Evolutionary conservation across 2,888 invertebrate genomes (phyloP), one percentile per base, ranked within the genome.

Genomic region (Nebria brevicollis): DNA sequence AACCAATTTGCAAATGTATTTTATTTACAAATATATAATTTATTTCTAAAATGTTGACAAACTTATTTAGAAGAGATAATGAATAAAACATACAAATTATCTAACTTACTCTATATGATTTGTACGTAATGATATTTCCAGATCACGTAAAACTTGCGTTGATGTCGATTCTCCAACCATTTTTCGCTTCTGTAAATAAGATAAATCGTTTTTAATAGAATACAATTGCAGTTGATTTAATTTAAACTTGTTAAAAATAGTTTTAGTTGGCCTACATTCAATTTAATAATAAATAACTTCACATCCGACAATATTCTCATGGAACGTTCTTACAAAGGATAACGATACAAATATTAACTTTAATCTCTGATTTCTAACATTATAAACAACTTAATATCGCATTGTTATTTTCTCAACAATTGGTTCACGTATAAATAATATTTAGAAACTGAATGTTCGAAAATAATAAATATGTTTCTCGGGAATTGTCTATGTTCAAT

Each of bases 91-190:
- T 34, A 34, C 34, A 34, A 2, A 34, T 34, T 34, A 34, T 34
- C 34, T 34, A 66, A 70, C 70, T 70, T 70, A 97, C 97, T 99
- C 99, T 89, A 99, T 99, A 90, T 98, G 97, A 92, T 99, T 99
- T 84, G 99, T 99, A 87, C 99, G 94, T 86, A 99, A 91, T 72
- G 98, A 99, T 88, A 99, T 99, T 92, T 99, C 99, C 89, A 99
- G 92, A 92, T 99, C 98, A 87, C 98, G 93, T 83, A 99, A 92
- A 85, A 99, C 98, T 92, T 98, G 98, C 72, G 99, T 99, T 81
- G 99, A 99, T 83, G 98, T 98, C 76, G 98, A 96, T 89, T 98
- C 98, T 82, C 97, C 97, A 83, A 98, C 95, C 94, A 97, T 96
- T 92, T 97, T 97, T 88, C 98, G 93, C 93, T 98, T 98, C 98